Conservation (phyloP, 1,140 invertebrate species). For the Drosophila pruinosa region DNA sequence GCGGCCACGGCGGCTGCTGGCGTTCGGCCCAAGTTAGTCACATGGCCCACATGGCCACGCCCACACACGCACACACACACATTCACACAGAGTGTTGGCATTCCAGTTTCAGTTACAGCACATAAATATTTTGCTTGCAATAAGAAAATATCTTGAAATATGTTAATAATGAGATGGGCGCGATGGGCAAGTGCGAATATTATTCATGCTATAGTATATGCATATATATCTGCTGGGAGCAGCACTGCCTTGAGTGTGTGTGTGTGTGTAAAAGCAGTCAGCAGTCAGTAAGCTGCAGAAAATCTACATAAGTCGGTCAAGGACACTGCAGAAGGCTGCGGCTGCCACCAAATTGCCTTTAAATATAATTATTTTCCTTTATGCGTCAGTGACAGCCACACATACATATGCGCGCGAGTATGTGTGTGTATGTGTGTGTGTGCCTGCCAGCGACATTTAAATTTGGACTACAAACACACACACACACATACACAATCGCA, state of each 20-base stretch:
- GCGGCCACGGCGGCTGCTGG: too few relatives aligned
- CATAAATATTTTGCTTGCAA: conserved; percentile 62
- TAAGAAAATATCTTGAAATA: conserved; percentile 77
- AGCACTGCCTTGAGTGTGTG: conserved; percentile 4
- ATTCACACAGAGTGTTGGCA: conserved; percentile 67
- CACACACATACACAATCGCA: not conserved
- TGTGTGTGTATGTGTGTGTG: conserved; percentile 11
- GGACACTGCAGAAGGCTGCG: conserved; percentile 72
- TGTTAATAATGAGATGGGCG: conserved; percentile 76
- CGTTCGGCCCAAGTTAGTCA: conserved; percentile 60
- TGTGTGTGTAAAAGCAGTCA: conserved; percentile 49
- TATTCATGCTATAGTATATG: conserved; percentile 31
- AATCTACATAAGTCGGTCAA: conserved; percentile 79
- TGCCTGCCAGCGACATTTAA: conserved; percentile 71
- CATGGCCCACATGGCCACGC: conserved; percentile 63
- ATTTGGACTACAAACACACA: conserved; percentile 62
- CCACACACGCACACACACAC: conserved; percentile 43
- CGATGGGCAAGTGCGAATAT: conserved; percentile 45
- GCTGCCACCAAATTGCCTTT: conserved; percentile 79
- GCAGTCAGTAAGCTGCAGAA: conserved; percentile 59
- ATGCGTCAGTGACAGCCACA: conserved; percentile 64
- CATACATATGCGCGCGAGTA: conserved; percentile 12
- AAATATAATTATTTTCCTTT: conserved; percentile 81
- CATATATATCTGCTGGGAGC: conserved; percentile 2
- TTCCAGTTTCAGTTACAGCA: conserved; percentile 46